phyloP scores from a whole-genome alignment of 1,140 invertebrate species.

The Pristionchus pacificus region DNA sequence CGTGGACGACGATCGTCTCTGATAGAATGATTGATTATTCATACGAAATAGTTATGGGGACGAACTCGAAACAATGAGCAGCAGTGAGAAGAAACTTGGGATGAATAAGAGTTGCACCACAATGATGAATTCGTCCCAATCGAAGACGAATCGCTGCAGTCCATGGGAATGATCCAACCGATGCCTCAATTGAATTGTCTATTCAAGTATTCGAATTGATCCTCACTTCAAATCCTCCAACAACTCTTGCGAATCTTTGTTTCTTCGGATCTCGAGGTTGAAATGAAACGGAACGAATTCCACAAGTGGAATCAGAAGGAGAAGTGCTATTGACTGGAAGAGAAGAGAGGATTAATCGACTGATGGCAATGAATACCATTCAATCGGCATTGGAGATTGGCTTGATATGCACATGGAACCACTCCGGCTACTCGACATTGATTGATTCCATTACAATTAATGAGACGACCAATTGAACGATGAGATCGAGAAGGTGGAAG shows the following conservation, averaged over 20 bases:
- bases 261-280: slow-evolving; percentile 19
- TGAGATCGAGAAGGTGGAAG: not conserved
- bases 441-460: slow-evolving; percentile 4
- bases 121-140: slow-evolving; percentile 21
- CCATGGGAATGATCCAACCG: slow-evolving; percentile 30
- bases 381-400: slow-evolving; percentile 9
- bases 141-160: slow-evolving; percentile 23
- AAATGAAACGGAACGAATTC: slow-evolving; percentile 16
- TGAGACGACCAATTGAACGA: not conserved
- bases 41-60: not conserved
- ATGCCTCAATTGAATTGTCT: not conserved
- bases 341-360: not conserved
- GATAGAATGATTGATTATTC: not conserved
- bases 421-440: slow-evolving; percentile 2
- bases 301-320: slow-evolving; percentile 12
- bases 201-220: not conserved
- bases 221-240: slow-evolving; percentile 27
- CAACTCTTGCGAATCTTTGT: slow-evolving; percentile 22
- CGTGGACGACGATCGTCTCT: slow-evolving; percentile 24
- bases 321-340: not conserved
- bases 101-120: slow-evolving; percentile 23
- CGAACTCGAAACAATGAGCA: slow-evolving; percentile 33
- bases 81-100: slow-evolving; percentile 24
- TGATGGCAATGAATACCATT: slow-evolving; percentile 2
- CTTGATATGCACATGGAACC: slow-evolving; percentile 4